phyloP scores from a whole-genome alignment of 2,888 invertebrate species.

The Therioaphis trifolii region DNA sequence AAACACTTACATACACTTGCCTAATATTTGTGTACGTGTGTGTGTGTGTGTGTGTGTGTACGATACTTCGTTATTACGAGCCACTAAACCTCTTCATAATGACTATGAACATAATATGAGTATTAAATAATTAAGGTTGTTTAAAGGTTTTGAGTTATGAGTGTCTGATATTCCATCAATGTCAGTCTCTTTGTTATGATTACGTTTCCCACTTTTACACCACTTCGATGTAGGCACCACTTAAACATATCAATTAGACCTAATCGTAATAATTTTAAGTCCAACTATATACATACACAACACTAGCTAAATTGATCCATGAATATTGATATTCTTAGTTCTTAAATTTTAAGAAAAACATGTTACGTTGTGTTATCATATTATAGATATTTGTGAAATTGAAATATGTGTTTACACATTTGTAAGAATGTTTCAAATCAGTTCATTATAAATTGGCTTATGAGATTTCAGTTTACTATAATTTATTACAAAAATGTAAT shows the following conservation, averaged over 20 bases:
- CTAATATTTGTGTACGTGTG: not conserved
- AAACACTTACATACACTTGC: not conserved
- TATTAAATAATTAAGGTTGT: slow-evolving; percentile 60
- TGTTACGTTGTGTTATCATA: no score
- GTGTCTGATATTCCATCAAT: slow-evolving; percentile 56
- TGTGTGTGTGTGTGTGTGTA: not conserved
- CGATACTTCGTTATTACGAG: slow-evolving; percentile 23
- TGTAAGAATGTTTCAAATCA: no score
- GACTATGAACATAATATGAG: slow-evolving; percentile 48
- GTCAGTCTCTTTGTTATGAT: slow-evolving; percentile 58
- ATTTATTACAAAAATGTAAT: no score
- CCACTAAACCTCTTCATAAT: not conserved
- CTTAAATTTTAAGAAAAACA: not conserved
- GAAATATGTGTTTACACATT: no score
- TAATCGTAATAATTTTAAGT: slow-evolving; percentile 2
- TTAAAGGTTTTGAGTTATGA: slow-evolving; percentile 30
- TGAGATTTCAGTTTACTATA: no score
- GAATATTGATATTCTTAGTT: not conserved
- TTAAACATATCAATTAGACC: slow-evolving; percentile 56
- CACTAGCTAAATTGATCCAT: not conserved
- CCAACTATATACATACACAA: not conserved
- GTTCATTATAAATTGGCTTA: no score
- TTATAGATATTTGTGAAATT: no score
- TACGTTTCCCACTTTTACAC: slow-evolving; percentile 45
- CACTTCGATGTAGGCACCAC: not conserved